Conservation (phyloP, 2,797 vertebrate species). For the Triplophysa yarkandensis region DNA sequence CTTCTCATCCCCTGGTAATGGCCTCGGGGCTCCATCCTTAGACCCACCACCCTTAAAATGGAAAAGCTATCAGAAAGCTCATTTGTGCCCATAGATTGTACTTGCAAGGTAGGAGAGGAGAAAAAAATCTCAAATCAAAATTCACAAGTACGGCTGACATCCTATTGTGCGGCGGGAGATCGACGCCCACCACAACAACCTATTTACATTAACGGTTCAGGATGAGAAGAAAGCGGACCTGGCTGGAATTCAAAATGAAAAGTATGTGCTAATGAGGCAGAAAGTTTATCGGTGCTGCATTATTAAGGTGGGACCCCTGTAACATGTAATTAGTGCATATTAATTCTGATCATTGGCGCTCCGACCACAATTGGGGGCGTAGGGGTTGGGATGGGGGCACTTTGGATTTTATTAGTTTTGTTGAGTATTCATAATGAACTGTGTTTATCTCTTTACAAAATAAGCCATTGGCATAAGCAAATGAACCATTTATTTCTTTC, state of each 20-base stretch:
- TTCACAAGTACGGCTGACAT: constrained; percentile 1
- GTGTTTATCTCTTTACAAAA: neutral
- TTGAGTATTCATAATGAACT: neutral
- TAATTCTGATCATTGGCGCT: constrained; percentile 48
- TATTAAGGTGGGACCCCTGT: constrained; percentile 56
- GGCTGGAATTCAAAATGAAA: constrained; percentile 45
- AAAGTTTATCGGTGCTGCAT: constrained; percentile 51
- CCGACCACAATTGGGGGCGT: constrained; percentile 34
- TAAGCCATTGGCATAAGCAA: neutral
- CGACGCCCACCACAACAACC: constrained; percentile 36
- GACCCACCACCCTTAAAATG: constrained; percentile 34
- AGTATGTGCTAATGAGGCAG: constrained; percentile 52
- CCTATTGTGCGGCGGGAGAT: constrained; percentile 34
- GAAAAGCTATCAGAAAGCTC: constrained; percentile 52
- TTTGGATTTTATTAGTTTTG: constrained; percentile 26
- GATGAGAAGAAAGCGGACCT: constrained; percentile 14
- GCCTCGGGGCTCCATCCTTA: constrained; percentile 33
- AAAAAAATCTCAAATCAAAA: neutral
- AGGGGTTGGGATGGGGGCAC: constrained; percentile 36
- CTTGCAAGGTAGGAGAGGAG: constrained; percentile 3
- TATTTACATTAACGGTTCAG: constrained; percentile 35
- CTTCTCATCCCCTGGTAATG: constrained; percentile 49
- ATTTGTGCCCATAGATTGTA: constrained; percentile 46
- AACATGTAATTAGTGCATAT: constrained; percentile 56
- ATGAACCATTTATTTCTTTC: too few species aligned